Base-by-base conservation (phyloP, 2,888 invertebrate genomes). In the Eucera pruinosa region DNA sequence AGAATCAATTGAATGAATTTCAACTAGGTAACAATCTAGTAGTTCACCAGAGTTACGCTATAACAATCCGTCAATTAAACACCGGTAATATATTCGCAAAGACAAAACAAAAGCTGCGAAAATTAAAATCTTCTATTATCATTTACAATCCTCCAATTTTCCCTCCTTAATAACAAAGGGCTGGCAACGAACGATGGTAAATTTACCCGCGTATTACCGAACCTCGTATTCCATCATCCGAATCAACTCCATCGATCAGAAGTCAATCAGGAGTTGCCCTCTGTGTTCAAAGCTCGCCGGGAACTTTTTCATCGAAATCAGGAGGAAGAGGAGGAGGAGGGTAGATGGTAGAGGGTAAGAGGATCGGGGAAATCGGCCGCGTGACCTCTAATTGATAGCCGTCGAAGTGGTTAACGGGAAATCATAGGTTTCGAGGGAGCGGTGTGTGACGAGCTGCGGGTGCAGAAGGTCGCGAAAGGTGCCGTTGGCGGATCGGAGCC, bases 401-500 rank as follows among this genome's bases (percentile, higher is more conserved):
- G 84, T 84, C 73, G 55, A 47, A 66, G 66, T 81, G 81, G 83
- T 85, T 81, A 83, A 76, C 77, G 83, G 74, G 55, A 85, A 85
- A 84, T 84, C 80, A 78, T 83, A 78, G 81, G 67, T 79, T 85
- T 65, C 70, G 72, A 81, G 78, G 68, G 78, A 74, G 73, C 71
- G 60, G 74, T 80, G 77, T 76, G 80, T 82, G 71, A 41, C 48
- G 57, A 73, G 74, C 43, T 13, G 25, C 23, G 20, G n/a, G n/a
- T 9, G 54, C 65, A 61, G 57, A 70, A 78, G 73, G 80, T 60
- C 61, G 54, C 65, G 74, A 68, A 73, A 69, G 72, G 69, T 67
- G 71, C 62, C 64, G 75, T 65, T 60, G 80, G 66, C 69, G 66
- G 69, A 81, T 78, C 75, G 33, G 27, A 48, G 58, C 48, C 65